Evolutionary conservation across 1,140 invertebrate species (phyloP).

Genomic region (Agrypnia vestita): DNA sequence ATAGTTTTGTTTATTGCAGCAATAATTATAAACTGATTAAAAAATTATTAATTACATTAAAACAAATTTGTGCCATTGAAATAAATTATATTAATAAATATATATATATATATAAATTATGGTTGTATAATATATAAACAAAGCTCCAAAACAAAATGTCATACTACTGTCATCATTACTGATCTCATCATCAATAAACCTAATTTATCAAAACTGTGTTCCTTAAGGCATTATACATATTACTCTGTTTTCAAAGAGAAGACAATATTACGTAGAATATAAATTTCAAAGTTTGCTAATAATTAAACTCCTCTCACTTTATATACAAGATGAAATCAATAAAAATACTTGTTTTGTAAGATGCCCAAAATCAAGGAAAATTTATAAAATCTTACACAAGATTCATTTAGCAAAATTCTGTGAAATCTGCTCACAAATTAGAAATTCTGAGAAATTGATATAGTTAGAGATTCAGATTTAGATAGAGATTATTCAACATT

Average conservation of each 20-base stretch:
- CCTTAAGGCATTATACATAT: not conserved
- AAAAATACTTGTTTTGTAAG: no score
- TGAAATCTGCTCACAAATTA: no score
- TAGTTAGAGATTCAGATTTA: no score
- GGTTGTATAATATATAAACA: not conserved
- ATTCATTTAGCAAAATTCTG: no score
- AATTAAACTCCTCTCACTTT: no score
- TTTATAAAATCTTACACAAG: no score
- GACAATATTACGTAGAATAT: not conserved
- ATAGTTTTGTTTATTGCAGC: no score
- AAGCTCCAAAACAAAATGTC: conserved; percentile 1
- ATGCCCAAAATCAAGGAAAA: no score
- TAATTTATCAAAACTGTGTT: conserved; percentile 19
- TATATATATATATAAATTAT: conserved; percentile 6
- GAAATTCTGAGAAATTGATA: no score
- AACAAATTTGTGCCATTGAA: not conserved
- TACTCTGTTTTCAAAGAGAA: not conserved
- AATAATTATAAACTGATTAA: not conserved
- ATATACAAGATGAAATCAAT: no score
- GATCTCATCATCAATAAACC: conserved; percentile 3
- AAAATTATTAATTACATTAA: not conserved
- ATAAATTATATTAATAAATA: not conserved
- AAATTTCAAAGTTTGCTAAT: no score
- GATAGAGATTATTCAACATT: no score
- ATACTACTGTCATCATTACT: conserved; percentile 1